phyloP scores from a whole-genome alignment of 2,113 vertebrate species.

The Gymnogyps californianus region DNA sequence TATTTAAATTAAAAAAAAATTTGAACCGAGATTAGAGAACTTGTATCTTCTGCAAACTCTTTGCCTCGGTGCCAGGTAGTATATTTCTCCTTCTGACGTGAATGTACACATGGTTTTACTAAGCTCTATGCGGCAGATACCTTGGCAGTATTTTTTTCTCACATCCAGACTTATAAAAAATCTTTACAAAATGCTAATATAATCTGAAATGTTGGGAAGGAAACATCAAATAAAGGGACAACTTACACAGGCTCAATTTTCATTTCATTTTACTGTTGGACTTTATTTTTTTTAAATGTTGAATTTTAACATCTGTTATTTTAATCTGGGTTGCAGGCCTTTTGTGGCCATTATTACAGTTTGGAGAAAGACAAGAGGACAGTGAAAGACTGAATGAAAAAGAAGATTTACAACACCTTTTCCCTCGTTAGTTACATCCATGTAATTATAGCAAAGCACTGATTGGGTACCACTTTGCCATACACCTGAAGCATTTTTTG shows the following conservation, averaged over 20 bases:
- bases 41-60: slow-evolving; percentile 10
- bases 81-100: slow-evolving; percentile 1
- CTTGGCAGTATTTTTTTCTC: slow-evolving; percentile 26
- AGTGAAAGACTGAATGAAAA: not conserved
- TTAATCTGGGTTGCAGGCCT: not conserved
- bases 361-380: not conserved
- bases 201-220: not conserved
- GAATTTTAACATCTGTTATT: not conserved
- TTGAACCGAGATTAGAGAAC: not conserved
- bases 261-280: not conserved
- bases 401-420: not conserved
- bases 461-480: not conserved
- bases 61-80: not conserved
- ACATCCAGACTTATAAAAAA: slow-evolving; percentile 12
- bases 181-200: slow-evolving; percentile 4
- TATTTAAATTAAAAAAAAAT: not conserved
- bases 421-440: not conserved
- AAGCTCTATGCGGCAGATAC: not conserved
- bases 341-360: not conserved
- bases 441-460: slow-evolving; percentile 5
- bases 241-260: not conserved
- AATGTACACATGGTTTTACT: not conserved
- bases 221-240: not conserved
- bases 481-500: slow-evolving; percentile 46
- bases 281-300: not conserved